Evolutionary conservation across 2,113 vertebrate genomes (phyloP).

Genomic region (Sapajus apella): DNA sequence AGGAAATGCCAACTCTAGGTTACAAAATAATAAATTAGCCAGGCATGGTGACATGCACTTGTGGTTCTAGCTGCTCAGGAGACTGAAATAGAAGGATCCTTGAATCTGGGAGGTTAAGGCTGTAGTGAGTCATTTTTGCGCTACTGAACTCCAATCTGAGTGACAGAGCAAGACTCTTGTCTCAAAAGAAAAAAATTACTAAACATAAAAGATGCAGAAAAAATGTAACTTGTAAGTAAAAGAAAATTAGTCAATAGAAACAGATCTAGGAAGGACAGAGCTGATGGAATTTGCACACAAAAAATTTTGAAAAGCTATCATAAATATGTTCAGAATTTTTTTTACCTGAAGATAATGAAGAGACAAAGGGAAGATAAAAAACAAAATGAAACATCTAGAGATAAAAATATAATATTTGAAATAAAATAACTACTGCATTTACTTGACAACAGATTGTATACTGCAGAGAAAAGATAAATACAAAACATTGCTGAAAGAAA

Average conservation of each 20-base stretch:
- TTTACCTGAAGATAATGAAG: background rate
- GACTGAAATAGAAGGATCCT: no score
- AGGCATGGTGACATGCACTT: no score
- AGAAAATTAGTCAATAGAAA: background rate
- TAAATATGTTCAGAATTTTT: background rate
- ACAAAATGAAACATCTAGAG: background rate
- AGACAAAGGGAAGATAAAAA: background rate
- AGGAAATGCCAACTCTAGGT: background rate
- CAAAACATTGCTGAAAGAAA: background rate
- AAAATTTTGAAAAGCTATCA: background rate
- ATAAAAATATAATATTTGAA: background rate
- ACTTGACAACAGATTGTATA: background rate
- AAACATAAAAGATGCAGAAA: background rate
- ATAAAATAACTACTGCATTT: background rate
- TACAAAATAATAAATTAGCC: background rate
- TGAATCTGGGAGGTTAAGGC: no score
- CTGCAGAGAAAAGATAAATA: background rate
- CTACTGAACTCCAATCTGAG: no score
- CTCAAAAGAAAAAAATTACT: background rate
- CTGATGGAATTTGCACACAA: background rate
- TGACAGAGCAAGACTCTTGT: no score
- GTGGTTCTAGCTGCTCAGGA: no score
- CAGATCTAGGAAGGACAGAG: background rate
- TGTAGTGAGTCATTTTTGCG: no score
- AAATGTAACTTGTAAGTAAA: background rate